Base-by-base conservation (phyloP, 2,888 invertebrate species). In the Myopa tessellatipennis region DNA sequence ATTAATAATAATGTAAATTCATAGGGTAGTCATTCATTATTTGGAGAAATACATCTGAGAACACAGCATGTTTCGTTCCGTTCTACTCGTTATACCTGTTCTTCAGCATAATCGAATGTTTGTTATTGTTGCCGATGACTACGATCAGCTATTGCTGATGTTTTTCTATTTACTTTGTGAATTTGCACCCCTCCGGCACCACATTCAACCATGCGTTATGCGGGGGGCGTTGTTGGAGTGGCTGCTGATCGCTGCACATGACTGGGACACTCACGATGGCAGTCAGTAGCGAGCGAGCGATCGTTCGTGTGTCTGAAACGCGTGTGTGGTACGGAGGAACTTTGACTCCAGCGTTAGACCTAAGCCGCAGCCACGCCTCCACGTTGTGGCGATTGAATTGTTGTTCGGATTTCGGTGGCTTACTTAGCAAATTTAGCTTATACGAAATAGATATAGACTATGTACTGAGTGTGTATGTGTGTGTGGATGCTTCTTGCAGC, bases 81-180 rank as follows among this genome's bases (percentile, higher is more conserved):
- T 68, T 74, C 67, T 74, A 10, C 67, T 74, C n/a, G 74, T 74
- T 45, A 45, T 75, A 75, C 75, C 75, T 75, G 75, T 75, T 75
- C 67, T 68, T 52, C 58, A 55, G 52, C 40, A 67, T 52, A 60
- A 14, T 18, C 67, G 16, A 7, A 45, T 60, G 26, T 61, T 61
- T 61, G 61, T 61, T 74, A 67, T 38, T 55, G 52, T 45, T 45
- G 3, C n/a, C 50, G 69, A 36, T 40, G 65, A 26, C 10, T 34
- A 1, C 16, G 1, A 16, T 14, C 16, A 14, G 10, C 3, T 16
- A 34, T n/a, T 61, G 61, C 26, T 61, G 61, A 26, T 61, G 58
- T 10, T 61, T 40, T 74, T 50, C 45, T 68, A 60, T 75, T 68
- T 69, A 60, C 60, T 75, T 69, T 75, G 75, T 75, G 60, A 75